These are phyloP conservation scores for Paracentrotus lividus DNA, from an alignment of 53 echinoderm and acorn worm genomes.

Conservation along the genomic window DNA sequence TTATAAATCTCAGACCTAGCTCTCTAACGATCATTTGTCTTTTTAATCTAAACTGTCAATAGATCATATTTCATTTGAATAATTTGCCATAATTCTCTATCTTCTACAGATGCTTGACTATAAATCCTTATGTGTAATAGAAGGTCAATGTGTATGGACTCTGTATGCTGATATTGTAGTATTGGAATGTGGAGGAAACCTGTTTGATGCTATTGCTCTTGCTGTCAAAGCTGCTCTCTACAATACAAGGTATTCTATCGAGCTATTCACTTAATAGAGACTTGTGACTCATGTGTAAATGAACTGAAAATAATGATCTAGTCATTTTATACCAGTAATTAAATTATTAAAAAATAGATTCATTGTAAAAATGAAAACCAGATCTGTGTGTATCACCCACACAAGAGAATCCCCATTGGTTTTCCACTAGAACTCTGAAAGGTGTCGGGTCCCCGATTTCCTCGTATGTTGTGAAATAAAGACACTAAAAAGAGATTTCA, in stretches of 20 bases:
- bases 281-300: background rate
- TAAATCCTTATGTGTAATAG: constrained; percentile 82
- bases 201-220: constrained; percentile 94
- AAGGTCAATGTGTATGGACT: constrained; percentile 92
- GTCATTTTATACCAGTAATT: too few relatives aligned
- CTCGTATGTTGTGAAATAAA: too few relatives aligned
- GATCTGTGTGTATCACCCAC: too few relatives aligned
- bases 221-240: constrained; percentile 95
- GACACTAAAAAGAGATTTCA: too few relatives aligned
- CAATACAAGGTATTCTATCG: constrained; percentile 87
- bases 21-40: too few relatives aligned
- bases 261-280: background rate
- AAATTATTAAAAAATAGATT: background rate
- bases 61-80: background rate
- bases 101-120: constrained; percentile 77
- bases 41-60: too few relatives aligned
- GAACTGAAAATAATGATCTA: too few relatives aligned
- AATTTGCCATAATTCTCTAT: background rate
- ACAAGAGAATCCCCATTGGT: too few relatives aligned
- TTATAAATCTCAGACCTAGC: too few relatives aligned
- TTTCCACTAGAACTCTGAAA: too few relatives aligned
- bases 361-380: background rate
- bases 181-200: constrained; percentile 95
- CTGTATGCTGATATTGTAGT: constrained; percentile 96
- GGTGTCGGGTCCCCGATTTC: too few relatives aligned